phyloP scores from a whole-genome alignment of 1,140 invertebrate species.

The Hirudo medicinalis region DNA sequence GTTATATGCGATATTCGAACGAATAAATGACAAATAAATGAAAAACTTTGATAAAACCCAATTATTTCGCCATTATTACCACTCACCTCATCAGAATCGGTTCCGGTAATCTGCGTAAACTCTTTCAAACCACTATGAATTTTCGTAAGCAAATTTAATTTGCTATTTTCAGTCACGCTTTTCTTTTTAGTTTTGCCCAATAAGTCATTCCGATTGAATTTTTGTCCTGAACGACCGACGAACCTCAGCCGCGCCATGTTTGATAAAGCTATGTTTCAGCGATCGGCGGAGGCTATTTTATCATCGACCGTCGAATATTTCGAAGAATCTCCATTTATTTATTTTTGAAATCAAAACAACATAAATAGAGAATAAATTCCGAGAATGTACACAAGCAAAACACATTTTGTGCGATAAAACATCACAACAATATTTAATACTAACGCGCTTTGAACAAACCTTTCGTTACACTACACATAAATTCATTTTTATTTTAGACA shows the following conservation, averaged over 20 bases:
- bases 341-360: too few species aligned
- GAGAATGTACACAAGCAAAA: too few species aligned
- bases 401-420: too few species aligned
- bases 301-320: too few species aligned
- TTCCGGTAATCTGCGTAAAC: constrained; percentile 40
- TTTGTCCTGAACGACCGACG: constrained; percentile 39
- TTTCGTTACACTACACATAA: too few species aligned
- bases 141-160: constrained; percentile 30
- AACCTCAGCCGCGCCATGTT: constrained; percentile 41
- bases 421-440: too few species aligned
- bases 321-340: too few species aligned
- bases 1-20: too few species aligned
- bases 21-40: constrained; percentile 6
- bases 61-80: constrained; percentile 29
- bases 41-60: constrained; percentile 37
- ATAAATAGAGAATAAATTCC: too few species aligned
- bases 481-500: too few species aligned
- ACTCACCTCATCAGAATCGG: constrained; percentile 11
- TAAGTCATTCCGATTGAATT: constrained; percentile 36
- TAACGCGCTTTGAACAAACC: too few species aligned
- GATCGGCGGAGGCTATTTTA: too few species aligned
- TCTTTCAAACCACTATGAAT: constrained; percentile 37
- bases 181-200: constrained; percentile 34
- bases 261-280: constrained; percentile 1
- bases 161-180: constrained; percentile 29